Conservation (phyloP, 2,797 vertebrate species). For the Geotrypetes seraphini region DNA sequence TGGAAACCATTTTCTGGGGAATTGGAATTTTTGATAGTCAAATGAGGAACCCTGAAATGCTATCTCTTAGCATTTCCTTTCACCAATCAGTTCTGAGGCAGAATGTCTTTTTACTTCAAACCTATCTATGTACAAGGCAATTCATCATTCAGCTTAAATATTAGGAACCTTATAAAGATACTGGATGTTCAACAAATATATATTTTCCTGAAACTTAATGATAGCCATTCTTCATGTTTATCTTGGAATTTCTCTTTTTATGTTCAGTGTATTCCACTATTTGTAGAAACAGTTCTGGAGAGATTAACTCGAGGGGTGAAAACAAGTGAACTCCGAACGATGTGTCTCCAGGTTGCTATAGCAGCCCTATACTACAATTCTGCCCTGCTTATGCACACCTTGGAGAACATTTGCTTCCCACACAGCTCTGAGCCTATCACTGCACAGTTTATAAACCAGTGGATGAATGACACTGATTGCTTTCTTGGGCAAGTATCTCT, state of each 20-base stretch:
- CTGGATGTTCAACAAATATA: no score
- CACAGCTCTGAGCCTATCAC: constrained; percentile 88
- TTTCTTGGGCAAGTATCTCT: constrained; percentile 75
- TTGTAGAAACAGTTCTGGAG: constrained; percentile 88
- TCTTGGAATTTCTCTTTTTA: not conserved
- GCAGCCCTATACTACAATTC: constrained; percentile 90
- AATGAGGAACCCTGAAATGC: no score
- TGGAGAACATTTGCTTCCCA: constrained; percentile 85
- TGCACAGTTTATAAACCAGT: constrained; percentile 92
- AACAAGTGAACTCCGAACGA: constrained; percentile 85
- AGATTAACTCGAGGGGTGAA: constrained; percentile 87
- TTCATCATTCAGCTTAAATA: no score
- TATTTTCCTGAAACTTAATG: no score
- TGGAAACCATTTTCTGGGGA: no score
- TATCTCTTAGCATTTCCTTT: no score
- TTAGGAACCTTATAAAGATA: no score
- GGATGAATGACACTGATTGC: constrained; percentile 96
- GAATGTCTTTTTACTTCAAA: no score
- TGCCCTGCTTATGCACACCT: constrained; percentile 76
- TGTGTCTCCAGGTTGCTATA: constrained; percentile 94
- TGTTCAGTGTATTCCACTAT: constrained; percentile 81
- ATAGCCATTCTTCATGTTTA: not conserved
- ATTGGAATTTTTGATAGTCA: no score
- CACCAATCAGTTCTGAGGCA: no score
- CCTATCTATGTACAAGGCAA: no score